A percentile compares a stretch with the other conserved stretches of the same genome.
These are phyloP conservation scores for Xestia sexstrigata DNA, from an alignment of 2,888 invertebrate species.

Conservation along the genomic window DNA sequence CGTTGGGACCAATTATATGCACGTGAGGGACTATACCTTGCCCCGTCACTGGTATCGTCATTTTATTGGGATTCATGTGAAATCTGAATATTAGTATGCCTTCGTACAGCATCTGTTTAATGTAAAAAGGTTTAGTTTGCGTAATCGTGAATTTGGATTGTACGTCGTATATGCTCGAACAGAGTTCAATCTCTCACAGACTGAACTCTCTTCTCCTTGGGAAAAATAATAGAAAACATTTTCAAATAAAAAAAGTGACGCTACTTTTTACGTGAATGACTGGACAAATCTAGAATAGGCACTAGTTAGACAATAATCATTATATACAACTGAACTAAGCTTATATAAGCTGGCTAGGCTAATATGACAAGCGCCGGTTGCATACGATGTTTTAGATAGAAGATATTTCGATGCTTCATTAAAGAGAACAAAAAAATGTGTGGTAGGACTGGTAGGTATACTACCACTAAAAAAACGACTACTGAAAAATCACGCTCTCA, in stretches of 20 bases:
- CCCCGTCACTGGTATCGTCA: conserved; percentile 87
- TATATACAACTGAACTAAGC: neutral
- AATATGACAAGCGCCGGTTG: neutral
- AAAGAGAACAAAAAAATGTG: neutral
- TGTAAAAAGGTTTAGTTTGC: conserved; percentile 3
- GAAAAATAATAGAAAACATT: neutral
- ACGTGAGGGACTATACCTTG: conserved; percentile 89
- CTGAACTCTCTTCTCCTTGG: neutral
- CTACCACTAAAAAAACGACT: no score
- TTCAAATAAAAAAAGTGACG: neutral
- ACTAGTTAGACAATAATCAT: neutral
- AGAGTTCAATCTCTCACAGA: neutral
- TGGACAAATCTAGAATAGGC: neutral
- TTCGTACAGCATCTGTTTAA: conserved; percentile 82
- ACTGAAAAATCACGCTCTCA: no score
- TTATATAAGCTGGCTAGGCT: neutral
- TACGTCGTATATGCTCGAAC: neutral
- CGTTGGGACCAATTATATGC: conserved; percentile 85
- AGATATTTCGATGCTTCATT: neutral
- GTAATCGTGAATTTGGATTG: neutral
- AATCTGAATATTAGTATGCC: conserved; percentile 85
- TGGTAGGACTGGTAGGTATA: no score
- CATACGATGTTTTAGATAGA: neutral
- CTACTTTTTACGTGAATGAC: neutral
- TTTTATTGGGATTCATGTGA: conserved; percentile 87